Base-by-base conservation (phyloP, 2,797 vertebrate species). In the Allenopithecus nigroviridis region DNA sequence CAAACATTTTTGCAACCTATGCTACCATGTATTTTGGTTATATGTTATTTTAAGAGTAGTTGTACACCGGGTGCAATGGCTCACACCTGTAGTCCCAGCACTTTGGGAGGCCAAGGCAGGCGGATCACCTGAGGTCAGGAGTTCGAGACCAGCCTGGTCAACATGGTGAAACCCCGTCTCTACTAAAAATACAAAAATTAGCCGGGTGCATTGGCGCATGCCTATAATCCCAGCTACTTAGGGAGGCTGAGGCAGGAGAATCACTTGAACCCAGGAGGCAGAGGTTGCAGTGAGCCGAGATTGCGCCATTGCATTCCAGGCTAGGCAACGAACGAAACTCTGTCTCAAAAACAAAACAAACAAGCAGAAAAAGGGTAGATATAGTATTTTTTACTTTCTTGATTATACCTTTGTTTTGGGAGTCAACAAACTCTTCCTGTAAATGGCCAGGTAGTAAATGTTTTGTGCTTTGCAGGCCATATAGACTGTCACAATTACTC, bases 341-440 rank as follows among this genome's bases (percentile, higher is more conserved):
- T 8, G 30, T n/a, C 16, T 68, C 64, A 68, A 19, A 68, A 64
- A 61, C 30, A 59, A 24, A 57, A 57, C 48, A 50, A 50, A 50
- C 48, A 50, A 50, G 16, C 48, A 50, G 3, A 64, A n/a, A 68
- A n/a, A n/a, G 33, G n/a, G 19, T 84, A 39, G 16, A 85, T 48
- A 5, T 21, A 46, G 21, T 78, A n/a, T 70, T 92, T 96, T 75
- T 89, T 24, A 33, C 43, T 93, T 85, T 86, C 72, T 83, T 93
- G n/a, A 74, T 96, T 55, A 39, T 90, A 36, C 46, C 53, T 48
- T 48, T 97, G n/a, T 79, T 80, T 92, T 5, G 28, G 41, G 59
- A 6, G 17, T 75, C 9, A 19, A n/a, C 19, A 80, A 19, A 74
- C 57, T 39, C 57, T 68, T 81, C 39, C 46, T 30, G 1, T 50